Base-by-base conservation (phyloP, 2,797 vertebrate species). In the Benthosema pterotum region DNA sequence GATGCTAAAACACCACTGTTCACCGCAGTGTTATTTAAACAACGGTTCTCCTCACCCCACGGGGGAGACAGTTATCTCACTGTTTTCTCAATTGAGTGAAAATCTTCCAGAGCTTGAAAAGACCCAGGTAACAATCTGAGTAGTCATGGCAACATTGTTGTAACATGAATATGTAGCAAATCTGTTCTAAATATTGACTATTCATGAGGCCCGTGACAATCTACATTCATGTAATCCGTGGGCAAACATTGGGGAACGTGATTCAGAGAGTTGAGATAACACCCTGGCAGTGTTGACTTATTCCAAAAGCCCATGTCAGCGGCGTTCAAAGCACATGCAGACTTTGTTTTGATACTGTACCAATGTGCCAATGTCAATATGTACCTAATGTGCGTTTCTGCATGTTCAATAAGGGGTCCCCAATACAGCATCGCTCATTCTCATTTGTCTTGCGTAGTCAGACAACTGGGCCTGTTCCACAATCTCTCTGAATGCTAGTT, bases 11-110 rank as follows among this genome's bases (percentile, higher is more conserved):
- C 78, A 69, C 67, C 57, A 69, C 67, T 63, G 63, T 64, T 51
- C 72, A 78, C 75, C 43, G 57, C 69, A 65, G 25, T 79, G 73
- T 82, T 70, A 71, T 81, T 59, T 67, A 50, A 74, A 70, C 70
- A 57, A 65, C 75, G 72, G 69, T 51, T 75, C 63, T 38, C 67
- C 57, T 65, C 64, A 63, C 18, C 61, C 18, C 0, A 51, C 4
- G 22, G 49, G 12, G 64, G 57, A 61, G 71, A 59, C 60, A 67
- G 63, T 60, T 61, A 45, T 62, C 73, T 55, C 56, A 61, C 60
- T 48, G 56, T 60, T 54, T 75, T 55, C 12, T 63, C 74, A 46
- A 53, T 58, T 32, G 57, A 63, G 65, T n/a, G 57, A 63, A n/a
- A 58, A 75, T 73, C 72, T 38, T 68, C 58, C 60, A 48, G 18